Base-by-base conservation (phyloP, 2,888 invertebrate genomes). In the Neoitamus cyanurus region DNA sequence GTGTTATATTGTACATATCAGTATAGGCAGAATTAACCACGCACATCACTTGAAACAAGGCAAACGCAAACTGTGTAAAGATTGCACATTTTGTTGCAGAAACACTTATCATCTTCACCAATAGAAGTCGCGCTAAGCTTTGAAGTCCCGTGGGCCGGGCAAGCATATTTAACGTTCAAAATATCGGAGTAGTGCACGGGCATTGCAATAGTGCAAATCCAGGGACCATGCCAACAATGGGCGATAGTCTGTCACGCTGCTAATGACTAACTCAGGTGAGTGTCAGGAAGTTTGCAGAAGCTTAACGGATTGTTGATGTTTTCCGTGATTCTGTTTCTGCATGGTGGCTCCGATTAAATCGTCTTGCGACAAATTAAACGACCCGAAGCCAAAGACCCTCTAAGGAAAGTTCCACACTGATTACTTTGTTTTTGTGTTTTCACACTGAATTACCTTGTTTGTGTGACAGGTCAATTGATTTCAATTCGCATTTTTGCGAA, bases 261-360 rank as follows among this genome's bases (percentile, higher is more conserved):
- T 58, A 25, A 58, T 58, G 25, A 58, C 58, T 58, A 58, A 58
- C 58, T 25, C 58, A 0, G 25, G 34, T 34, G 7, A 34, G 7
- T 34, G 7, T 34, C 34, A 7, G 20, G 58, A 15, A 58, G 15
- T 42, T n/a, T 4, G 5, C 42, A 5, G 42, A 42, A 13, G 42
- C 42, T 42, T n/a, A 42, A 9, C n/a, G 42, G 9, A 3, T 37
- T 42, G 75, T 73, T 20, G 7, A 70, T 70, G n/a, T 70, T 31
- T 30, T 70, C 30, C 31, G 30, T 30, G 13, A 31, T 75, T 75
- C 42, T 75, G 37, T 75, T 75, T 75, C 37, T 75, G 75, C 75
- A 15, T 42, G 75, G 42, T 3, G 42, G 42, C 42, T 42, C 42
- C 34, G 28, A 75, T 13, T 25, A 75, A 34, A 75, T 37, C 58